phyloP scores from a whole-genome alignment of 2,113 vertebrate species.

The Nycticorax nycticorax region DNA sequence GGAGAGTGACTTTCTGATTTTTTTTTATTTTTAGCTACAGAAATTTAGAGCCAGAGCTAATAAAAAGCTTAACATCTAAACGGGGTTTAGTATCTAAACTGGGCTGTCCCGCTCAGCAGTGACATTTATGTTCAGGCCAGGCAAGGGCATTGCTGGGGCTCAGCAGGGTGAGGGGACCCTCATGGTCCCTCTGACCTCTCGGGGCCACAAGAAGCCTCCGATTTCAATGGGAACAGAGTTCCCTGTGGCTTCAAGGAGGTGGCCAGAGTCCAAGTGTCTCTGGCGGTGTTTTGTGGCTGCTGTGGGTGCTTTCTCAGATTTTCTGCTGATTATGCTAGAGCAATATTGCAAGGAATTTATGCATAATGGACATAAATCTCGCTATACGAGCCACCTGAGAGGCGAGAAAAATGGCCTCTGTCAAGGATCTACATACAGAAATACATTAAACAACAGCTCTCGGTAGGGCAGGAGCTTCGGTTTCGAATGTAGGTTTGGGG shows the following conservation, averaged over 20 bases:
- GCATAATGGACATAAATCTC: slow-evolving; percentile 68
- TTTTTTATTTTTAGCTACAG: not conserved
- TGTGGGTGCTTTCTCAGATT: slow-evolving; percentile 48
- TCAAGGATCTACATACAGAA: slow-evolving; percentile 69
- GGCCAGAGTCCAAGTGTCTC: not conserved
- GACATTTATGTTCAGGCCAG: not conserved
- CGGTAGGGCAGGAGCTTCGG: not conserved
- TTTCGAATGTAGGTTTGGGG: slow-evolving; percentile 17
- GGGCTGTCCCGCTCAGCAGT: not conserved
- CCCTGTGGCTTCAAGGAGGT: not conserved
- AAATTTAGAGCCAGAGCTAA: not conserved
- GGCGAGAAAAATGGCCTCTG: slow-evolving; percentile 70
- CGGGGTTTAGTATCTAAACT: not conserved
- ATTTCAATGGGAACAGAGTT: not conserved
- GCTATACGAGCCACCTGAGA: slow-evolving; percentile 60
- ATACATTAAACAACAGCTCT: slow-evolving; percentile 67
- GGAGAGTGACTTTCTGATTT: not conserved
- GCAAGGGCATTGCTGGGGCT: not conserved
- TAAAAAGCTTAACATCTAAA: not conserved
- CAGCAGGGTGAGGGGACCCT: too few species aligned
- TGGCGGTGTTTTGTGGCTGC: slow-evolving; percentile 36
- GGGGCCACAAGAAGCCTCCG: not conserved
- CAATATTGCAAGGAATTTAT: slow-evolving; percentile 67
- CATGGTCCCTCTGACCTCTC: not conserved
- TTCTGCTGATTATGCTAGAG: slow-evolving; percentile 66